Evolutionary conservation across 2,888 invertebrate species (phyloP), one percentile per base, ranked within the genome.

Genomic region (Miltochrista miniata): DNA sequence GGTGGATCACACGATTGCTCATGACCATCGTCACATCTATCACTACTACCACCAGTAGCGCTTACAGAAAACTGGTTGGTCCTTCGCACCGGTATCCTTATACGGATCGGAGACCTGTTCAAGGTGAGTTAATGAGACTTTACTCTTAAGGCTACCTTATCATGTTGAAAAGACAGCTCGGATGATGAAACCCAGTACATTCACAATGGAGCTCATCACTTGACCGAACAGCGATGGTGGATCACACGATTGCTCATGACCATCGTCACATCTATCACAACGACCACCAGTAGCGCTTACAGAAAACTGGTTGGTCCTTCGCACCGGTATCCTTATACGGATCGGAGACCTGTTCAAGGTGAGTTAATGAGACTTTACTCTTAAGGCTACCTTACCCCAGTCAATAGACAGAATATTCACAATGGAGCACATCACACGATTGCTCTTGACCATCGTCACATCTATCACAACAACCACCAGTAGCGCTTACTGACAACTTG

Each of bases 291-390:
- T 38, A 69, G 65, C 54, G 72, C 81, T 1, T 88, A 86, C 63
- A 70, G 85, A 43, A 76, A 72, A 50, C 49, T 87, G 1, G 77
- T 80, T 7, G 89, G 88, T 0, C 87, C 87, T 0, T 58, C 84
- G 11, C 87, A 89, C 35, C 77, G 87, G 53, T 88, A 89, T 56
- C 89, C 87, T 0, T 89, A 89, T 59, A 85, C 87, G 29, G 86
- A 87, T 5, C 66, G 88, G 34, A 71, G 81, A 55, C 83, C 83
- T 1, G 72, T 64, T 8, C 72, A 79, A 76, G 83, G 89, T 86
- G 68, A 18, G 38, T 1, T 24, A 24, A 24, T 24, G 5, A 24
- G 18, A 24, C 18, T 24, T 24, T 5, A 24, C 18, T n/a, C n/a
- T n/a, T n/a, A n/a, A n/a, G n/a, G n/a, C n/a, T n/a, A n/a, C n/a